Percentiles rank a stretch among this genome's conserved stretches.
Evolutionary conservation across 1,140 invertebrate species (phyloP).

Genomic region (Drosophila truncata): DNA sequence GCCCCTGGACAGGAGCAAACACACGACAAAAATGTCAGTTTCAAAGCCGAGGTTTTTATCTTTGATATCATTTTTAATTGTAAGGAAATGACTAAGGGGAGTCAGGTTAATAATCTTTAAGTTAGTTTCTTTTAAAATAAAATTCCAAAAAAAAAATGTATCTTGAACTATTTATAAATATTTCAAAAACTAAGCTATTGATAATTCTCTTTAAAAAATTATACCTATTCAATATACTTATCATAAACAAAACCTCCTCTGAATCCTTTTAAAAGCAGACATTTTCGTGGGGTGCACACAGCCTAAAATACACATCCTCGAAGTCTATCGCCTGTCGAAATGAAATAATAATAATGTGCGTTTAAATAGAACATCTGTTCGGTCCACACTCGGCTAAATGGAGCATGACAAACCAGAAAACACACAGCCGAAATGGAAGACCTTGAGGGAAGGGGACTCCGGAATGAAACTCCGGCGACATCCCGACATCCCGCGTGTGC

Average conservation of each 20-base stretch:
- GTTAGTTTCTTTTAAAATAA: no score
- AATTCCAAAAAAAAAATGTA: no score
- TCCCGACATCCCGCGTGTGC: conserved; percentile 37
- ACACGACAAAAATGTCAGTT: conserved; percentile 42
- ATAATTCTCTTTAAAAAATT: neutral
- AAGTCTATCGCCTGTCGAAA: conserved; percentile 73
- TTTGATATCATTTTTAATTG: no score
- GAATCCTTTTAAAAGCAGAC: neutral
- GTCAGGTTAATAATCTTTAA: neutral
- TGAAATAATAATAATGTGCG: conserved; percentile 85
- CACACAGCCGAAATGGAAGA: conserved; percentile 47
- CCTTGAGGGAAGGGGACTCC: neutral
- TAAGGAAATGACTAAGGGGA: neutral
- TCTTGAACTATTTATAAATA: neutral
- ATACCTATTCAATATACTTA: neutral
- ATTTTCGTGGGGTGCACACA: conserved; percentile 51
- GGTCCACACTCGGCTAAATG: conserved; percentile 85
- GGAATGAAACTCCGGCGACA: conserved; percentile 36
- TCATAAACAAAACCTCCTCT: neutral
- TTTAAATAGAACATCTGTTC: conserved; percentile 85
- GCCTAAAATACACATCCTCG: conserved; percentile 47
- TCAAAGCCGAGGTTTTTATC: neutral
- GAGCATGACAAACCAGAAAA: conserved; percentile 85
- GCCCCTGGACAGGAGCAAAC: conserved; percentile 50
- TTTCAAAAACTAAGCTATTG: neutral